These are phyloP conservation scores for Notarius lentiginosus DNA, from an alignment of 2,113 vertebrate species.

Conservation along the genomic window DNA sequence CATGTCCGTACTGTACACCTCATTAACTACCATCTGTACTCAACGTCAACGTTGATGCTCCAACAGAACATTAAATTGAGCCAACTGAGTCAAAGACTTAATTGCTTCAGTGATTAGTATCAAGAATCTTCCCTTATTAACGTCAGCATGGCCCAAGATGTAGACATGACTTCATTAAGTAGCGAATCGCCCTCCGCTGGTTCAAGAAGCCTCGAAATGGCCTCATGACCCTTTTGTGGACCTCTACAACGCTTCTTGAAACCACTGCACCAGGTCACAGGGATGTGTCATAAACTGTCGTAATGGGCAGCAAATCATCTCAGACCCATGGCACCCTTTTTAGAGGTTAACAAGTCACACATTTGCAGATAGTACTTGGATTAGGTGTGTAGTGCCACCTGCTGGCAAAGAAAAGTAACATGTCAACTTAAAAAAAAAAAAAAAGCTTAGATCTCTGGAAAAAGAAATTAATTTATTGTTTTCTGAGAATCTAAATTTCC, in stretches of 20 bases:
- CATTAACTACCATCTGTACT: conserved; percentile 32
- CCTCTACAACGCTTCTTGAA: conserved; percentile 10
- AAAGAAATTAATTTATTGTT: conserved; percentile 50
- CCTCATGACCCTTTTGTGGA: conserved; percentile 21
- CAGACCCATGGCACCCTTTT: conserved; percentile 28
- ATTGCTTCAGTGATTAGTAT: conserved; percentile 29
- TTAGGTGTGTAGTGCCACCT: conserved; percentile 40
- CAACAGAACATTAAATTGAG: conserved; percentile 12
- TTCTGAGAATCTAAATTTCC: conserved; percentile 21
- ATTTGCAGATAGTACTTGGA: conserved; percentile 11
- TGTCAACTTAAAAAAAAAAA: neutral
- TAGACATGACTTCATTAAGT: conserved; percentile 37
- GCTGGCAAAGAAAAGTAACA: conserved; percentile 24
- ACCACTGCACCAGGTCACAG: neutral
- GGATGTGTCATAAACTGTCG: conserved; percentile 17
- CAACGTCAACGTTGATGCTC: conserved; percentile 19
- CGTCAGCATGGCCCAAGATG: conserved; percentile 4
- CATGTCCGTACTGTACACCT: conserved; percentile 23
- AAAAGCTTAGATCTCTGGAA: conserved; percentile 3
- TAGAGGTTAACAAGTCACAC: conserved; percentile 37
- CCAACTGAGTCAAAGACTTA: conserved; percentile 27
- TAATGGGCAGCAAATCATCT: conserved; percentile 38
- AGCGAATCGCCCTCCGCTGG: neutral
- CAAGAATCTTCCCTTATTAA: conserved; percentile 8
- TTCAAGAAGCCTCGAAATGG: neutral